Percentiles rank a stretch among this genome's conserved stretches.
Conservation (phyloP, 2,888 invertebrate genomes). For the Agonopterix alstromeriana region DNA sequence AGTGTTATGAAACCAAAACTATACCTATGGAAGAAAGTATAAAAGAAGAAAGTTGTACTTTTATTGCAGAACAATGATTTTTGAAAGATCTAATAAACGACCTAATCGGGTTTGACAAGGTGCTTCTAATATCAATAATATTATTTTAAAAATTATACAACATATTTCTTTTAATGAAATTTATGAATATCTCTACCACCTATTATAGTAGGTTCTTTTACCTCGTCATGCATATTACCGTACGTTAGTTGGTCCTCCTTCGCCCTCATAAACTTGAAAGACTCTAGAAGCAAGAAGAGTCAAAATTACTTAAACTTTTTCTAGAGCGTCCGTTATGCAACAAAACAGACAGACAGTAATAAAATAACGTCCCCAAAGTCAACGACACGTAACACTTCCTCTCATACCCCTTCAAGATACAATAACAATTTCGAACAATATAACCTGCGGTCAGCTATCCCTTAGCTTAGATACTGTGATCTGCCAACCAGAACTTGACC, state of each 20-base stretch:
- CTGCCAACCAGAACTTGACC: conserved; percentile 42
- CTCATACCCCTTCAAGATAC: conserved; percentile 37
- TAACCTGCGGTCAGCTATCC: conserved; percentile 44
- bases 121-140: no score
- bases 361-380: conserved; percentile 52
- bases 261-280: no score
- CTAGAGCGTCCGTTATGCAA: conserved; percentile 3
- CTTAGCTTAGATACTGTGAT: conserved; percentile 37
- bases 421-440: conserved; percentile 55
- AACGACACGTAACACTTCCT: conserved; percentile 63
- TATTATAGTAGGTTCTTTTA: no score
- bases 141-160: no score
- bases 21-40: not conserved
- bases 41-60: no score
- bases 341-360: conserved; percentile 30
- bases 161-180: no score
- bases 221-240: no score
- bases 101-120: no score
- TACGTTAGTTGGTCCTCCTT: no score
- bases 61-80: no score
- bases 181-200: no score
- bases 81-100: no score
- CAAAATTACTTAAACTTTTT: not conserved
- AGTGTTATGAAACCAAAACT: not conserved
- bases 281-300: not conserved